These are phyloP conservation scores for Melanostigma gelatinosum DNA, from an alignment of 2,113 vertebrate genomes.

Conservation along the genomic window DNA sequence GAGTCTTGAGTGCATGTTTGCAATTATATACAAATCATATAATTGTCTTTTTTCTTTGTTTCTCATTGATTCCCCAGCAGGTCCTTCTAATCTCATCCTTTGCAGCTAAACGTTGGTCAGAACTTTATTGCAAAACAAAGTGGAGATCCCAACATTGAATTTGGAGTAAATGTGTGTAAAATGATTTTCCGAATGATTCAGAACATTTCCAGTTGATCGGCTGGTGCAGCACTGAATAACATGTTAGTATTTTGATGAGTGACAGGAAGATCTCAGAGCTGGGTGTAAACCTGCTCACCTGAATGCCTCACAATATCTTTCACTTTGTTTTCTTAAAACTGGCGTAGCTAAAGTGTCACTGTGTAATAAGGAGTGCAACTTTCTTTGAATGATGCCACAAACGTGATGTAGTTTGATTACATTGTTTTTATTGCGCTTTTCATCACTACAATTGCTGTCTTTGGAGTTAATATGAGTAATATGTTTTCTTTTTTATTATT, in stretches of 20 bases:
- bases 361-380: too few species aligned
- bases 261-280: neutral
- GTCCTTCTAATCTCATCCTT: neutral
- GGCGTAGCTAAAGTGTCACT: neutral
- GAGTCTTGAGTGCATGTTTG: neutral
- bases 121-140: neutral
- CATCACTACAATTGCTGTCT: slow-evolving; percentile 1
- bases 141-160: neutral
- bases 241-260: neutral
- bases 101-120: neutral
- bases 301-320: neutral
- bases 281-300: neutral
- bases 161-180: neutral
- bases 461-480: too few species aligned
- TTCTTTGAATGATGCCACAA: neutral
- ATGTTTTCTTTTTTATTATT: neutral
- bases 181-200: neutral
- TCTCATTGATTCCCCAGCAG: neutral
- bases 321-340: neutral
- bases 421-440: slow-evolving; percentile 1
- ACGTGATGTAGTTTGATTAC: neutral
- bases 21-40: neutral
- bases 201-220: neutral
- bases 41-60: neutral
- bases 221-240: neutral